Conservation (phyloP, 1,140 invertebrate genomes). For the Melipona quadrifasciata region DNA sequence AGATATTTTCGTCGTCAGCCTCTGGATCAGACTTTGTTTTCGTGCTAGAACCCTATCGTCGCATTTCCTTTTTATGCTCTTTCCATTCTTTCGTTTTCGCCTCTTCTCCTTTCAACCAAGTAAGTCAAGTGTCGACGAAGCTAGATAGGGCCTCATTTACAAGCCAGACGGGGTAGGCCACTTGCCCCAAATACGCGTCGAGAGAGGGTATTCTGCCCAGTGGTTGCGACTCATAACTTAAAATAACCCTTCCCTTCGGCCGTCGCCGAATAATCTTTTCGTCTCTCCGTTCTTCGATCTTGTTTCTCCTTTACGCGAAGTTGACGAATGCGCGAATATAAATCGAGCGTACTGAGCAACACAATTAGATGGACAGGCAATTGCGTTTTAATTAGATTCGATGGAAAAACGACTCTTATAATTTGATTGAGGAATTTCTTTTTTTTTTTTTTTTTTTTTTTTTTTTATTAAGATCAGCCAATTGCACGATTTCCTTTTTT, state of each 20-base stretch:
- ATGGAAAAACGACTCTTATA: not conserved
- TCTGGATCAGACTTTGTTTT: slow-evolving; percentile 32
- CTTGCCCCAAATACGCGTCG: slow-evolving; percentile 76
- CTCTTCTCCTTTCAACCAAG: slow-evolving; percentile 70
- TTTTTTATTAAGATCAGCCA: too few relatives aligned
- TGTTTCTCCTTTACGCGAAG: not conserved
- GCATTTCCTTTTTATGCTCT: slow-evolving; percentile 46
- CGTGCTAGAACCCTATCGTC: slow-evolving; percentile 51
- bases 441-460: too few relatives aligned
- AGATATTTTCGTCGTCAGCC: slow-evolving; percentile 16
- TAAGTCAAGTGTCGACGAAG: slow-evolving; percentile 76
- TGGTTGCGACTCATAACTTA: slow-evolving; percentile 44
- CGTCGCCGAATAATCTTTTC: slow-evolving; percentile 1
- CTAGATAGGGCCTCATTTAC: slow-evolving; percentile 75
- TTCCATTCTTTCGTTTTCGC: slow-evolving; percentile 57
- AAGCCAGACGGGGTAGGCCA: slow-evolving; percentile 72
- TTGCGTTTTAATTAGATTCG: not conserved
- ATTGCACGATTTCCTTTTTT: too few relatives aligned
- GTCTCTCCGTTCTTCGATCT: slow-evolving; percentile 2
- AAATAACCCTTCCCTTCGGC: slow-evolving; percentile 27
- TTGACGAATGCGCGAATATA: not conserved
- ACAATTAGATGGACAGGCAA: not conserved
- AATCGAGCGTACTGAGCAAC: not conserved
- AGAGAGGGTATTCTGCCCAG: slow-evolving; percentile 43
- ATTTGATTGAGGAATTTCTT: not conserved